phyloP scores from a whole-genome alignment of 2,113 vertebrate genomes.

The Bettongia penicillata region DNA sequence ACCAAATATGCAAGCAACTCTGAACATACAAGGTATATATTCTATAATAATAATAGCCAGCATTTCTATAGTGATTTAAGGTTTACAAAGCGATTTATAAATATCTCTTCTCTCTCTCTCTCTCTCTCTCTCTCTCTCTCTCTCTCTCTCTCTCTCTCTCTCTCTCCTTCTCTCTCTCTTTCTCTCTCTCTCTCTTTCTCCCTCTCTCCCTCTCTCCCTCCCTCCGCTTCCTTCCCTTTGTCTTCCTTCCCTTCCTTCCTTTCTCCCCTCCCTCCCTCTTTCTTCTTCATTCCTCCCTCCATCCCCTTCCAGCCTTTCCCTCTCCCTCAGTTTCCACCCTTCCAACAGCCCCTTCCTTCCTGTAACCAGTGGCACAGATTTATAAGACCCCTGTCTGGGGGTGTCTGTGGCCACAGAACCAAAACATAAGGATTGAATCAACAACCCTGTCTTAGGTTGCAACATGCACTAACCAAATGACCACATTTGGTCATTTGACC shows the following conservation, averaged over 20 bases:
- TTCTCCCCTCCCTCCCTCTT: neutral
- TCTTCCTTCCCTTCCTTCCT: neutral
- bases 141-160: no score
- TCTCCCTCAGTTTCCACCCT: neutral
- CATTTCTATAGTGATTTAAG: neutral
- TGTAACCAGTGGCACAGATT: slow-evolving; percentile 16
- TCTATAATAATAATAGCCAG: neutral
- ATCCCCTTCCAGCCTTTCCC: no score
- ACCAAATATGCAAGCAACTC: neutral
- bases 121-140: no score
- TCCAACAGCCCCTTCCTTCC: neutral
- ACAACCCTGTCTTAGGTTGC: neutral
- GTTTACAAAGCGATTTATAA: neutral
- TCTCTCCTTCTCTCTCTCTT: no score
- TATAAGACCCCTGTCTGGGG: neutral
- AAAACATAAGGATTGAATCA: neutral
- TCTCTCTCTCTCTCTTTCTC: no score
- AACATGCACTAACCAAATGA: neutral
- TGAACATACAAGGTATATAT: neutral
- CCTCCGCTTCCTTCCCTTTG: neutral
- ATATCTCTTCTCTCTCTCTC: neutral
- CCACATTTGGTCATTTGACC: neutral
- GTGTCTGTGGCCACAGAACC: neutral
- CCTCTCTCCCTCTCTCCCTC: neutral
- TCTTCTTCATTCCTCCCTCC: no score